Percentiles rank a stretch among this genome's conserved stretches.
Conservation (phyloP, 2,888 invertebrate species). For the Drosophila peninsularis region DNA sequence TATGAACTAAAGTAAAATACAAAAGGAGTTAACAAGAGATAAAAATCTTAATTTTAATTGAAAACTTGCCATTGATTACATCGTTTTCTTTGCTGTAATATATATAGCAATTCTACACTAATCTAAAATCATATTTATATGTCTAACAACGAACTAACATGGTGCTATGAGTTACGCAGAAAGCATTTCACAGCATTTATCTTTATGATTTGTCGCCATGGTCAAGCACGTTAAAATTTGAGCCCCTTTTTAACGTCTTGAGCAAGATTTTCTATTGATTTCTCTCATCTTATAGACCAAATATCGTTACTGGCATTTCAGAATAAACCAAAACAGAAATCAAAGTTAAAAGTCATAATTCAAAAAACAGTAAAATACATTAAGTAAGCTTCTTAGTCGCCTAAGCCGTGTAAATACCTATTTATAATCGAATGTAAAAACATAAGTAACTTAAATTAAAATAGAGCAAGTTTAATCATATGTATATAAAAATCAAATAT, state of each 20-base stretch:
- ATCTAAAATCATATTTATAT: slow-evolving; percentile 37
- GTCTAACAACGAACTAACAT: slow-evolving; percentile 78
- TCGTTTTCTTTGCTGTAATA: slow-evolving; percentile 43
- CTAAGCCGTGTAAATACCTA: slow-evolving; percentile 55
- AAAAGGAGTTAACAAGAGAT: slow-evolving; percentile 50
- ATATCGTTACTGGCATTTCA: slow-evolving; percentile 20
- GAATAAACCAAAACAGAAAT: slow-evolving; percentile 16
- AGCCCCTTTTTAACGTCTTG: slow-evolving; percentile 84
- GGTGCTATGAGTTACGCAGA: slow-evolving; percentile 77
- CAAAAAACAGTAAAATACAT: not conserved
- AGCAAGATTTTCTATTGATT: slow-evolving; percentile 25
- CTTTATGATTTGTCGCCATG: slow-evolving; percentile 37
- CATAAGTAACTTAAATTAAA: slow-evolving; percentile 1
- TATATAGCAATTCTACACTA: slow-evolving; percentile 21
- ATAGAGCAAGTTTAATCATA: slow-evolving; percentile 12
- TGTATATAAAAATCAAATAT: slow-evolving; percentile 25
- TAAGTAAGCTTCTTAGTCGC: slow-evolving; percentile 28
- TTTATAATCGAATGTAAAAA: slow-evolving; percentile 23
- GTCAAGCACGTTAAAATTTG: slow-evolving; percentile 81
- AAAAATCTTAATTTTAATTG: slow-evolving; percentile 23
- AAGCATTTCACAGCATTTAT: slow-evolving; percentile 27
- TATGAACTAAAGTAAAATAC: slow-evolving; percentile 12
- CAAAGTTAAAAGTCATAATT: slow-evolving; percentile 9
- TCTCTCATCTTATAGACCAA: slow-evolving; percentile 44
- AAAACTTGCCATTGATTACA: slow-evolving; percentile 31